phyloP scores from a whole-genome alignment of 2,797 vertebrate genomes.

The Scomberomorus guttatus region DNA sequence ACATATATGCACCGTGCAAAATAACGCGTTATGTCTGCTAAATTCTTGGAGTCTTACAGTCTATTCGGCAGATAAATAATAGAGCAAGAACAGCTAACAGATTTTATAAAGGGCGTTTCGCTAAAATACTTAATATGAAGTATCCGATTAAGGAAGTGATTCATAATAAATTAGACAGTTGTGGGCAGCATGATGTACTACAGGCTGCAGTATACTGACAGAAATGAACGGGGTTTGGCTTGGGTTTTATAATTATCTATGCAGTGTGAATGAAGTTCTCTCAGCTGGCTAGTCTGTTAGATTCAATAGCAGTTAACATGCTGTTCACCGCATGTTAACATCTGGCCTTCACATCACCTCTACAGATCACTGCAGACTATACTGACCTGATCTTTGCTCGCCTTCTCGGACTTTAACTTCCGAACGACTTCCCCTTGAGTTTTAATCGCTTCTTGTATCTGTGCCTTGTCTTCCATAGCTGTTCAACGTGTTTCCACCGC shows the following conservation, averaged over 20 bases:
- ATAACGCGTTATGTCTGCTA: rapidly evolving
- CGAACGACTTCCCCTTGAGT: slow-evolving; percentile 86
- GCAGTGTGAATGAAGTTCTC: not conserved
- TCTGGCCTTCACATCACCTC: not conserved
- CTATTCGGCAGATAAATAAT: slow-evolving; percentile 3
- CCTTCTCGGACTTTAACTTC: slow-evolving; percentile 85
- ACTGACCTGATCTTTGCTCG: slow-evolving; percentile 87
- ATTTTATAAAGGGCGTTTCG: not conserved
- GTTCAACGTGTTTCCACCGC: not conserved
- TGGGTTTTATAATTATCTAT: rapidly evolving
- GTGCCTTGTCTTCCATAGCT: slow-evolving; percentile 82
- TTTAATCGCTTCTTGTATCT: slow-evolving; percentile 86
- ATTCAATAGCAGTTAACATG: not conserved
- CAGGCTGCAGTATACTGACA: not conserved
- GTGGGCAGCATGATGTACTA: not conserved
- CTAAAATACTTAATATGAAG: not conserved
- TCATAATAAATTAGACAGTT: not conserved
- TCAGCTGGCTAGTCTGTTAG: too few relatives aligned
- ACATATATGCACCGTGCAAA: not conserved
- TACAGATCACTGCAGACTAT: not conserved
- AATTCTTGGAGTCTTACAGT: not conserved
- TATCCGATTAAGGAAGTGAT: not conserved
- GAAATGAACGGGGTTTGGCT: not conserved
- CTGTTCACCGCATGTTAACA: not conserved
- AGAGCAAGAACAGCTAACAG: not conserved